Conservation (phyloP, 2,888 invertebrate genomes). For the Ophioninae sp. region DNA sequence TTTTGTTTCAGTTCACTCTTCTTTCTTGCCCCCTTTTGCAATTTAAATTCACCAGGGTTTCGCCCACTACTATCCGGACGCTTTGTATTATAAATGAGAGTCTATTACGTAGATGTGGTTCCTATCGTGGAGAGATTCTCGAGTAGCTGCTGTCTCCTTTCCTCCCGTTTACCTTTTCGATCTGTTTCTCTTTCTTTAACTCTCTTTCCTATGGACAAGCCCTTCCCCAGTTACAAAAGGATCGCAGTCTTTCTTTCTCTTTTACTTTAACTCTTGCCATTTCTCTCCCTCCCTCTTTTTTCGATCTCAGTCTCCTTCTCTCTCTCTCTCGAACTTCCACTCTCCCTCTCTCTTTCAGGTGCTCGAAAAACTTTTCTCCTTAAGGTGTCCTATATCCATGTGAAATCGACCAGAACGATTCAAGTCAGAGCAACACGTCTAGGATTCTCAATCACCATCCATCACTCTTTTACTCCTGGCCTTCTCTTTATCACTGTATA, state of each 20-base stretch:
- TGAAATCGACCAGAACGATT: conserved; percentile 54
- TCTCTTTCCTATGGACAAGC: conserved; percentile 39
- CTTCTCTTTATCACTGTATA: conserved; percentile 22
- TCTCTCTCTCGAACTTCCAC: conserved; percentile 49
- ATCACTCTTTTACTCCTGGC: conserved; percentile 48
- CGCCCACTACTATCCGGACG: conserved; percentile 52
- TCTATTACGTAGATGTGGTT: conserved; percentile 65
- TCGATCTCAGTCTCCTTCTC: neutral
- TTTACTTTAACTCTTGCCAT: conserved; percentile 10
- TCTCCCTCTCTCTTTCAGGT: conserved; percentile 40
- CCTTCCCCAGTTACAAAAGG: conserved; percentile 55
- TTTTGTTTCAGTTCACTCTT: conserved; percentile 42
- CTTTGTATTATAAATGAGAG: conserved; percentile 68
- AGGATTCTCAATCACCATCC: conserved; percentile 56
- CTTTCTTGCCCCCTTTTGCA: conserved; percentile 64
- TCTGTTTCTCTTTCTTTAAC: conserved; percentile 2
- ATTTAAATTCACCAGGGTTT: conserved; percentile 65
- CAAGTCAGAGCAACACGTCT: conserved; percentile 58
- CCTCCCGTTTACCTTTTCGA: conserved; percentile 16
- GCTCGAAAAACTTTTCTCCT: conserved; percentile 52
- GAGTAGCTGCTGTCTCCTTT: conserved; percentile 25
- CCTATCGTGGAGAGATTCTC: conserved; percentile 56
- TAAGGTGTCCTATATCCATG: conserved; percentile 36
- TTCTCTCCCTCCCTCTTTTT: conserved; percentile 10
- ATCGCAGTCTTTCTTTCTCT: conserved; percentile 55